phyloP scores from a whole-genome alignment of 2,113 vertebrate genomes.

The Sakesphorus luctuosus region DNA sequence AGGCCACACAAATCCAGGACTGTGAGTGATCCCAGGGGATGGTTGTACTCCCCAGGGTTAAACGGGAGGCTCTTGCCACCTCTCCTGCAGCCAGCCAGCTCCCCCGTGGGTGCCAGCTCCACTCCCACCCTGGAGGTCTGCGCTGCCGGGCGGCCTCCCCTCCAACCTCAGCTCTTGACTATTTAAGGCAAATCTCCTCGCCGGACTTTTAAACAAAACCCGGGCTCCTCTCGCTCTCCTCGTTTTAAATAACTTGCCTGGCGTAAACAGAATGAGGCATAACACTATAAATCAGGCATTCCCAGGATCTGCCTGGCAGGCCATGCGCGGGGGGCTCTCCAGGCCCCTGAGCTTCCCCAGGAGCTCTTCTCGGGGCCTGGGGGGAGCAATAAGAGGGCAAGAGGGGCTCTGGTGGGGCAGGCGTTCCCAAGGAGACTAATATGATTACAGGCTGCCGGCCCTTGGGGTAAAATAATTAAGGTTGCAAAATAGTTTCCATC shows the following conservation, averaged over 20 bases:
- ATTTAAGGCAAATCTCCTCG: slow-evolving; percentile 78
- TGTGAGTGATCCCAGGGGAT: accelerated
- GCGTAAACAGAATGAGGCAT: slow-evolving; percentile 66
- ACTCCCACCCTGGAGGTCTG: slow-evolving; percentile 16
- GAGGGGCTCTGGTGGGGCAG: not conserved
- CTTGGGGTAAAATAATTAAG: slow-evolving; percentile 10
- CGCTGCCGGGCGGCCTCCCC: slow-evolving; percentile 15
- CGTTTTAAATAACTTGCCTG: slow-evolving; percentile 71
- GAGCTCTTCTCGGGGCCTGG: not conserved
- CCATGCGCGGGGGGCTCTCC: not conserved
- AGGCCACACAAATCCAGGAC: not conserved
- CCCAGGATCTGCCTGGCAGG: slow-evolving; percentile 21
- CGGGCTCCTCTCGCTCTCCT: slow-evolving; percentile 50
- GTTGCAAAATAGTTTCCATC: slow-evolving; percentile 38
- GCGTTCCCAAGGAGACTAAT: not conserved
- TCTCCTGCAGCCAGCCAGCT: not conserved
- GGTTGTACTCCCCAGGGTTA: not conserved
- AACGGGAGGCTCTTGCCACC: not conserved
- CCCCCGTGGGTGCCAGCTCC: not conserved
- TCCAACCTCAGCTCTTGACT: slow-evolving; percentile 67
- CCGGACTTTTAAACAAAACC: slow-evolving; percentile 71
- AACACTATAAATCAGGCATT: slow-evolving; percentile 71
- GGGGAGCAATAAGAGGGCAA: not conserved
- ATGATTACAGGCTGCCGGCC: not conserved
- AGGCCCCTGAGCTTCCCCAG: not conserved